Evolutionary conservation across 2,888 invertebrate genomes (phyloP).

Genomic region (Heliconius aoede): DNA sequence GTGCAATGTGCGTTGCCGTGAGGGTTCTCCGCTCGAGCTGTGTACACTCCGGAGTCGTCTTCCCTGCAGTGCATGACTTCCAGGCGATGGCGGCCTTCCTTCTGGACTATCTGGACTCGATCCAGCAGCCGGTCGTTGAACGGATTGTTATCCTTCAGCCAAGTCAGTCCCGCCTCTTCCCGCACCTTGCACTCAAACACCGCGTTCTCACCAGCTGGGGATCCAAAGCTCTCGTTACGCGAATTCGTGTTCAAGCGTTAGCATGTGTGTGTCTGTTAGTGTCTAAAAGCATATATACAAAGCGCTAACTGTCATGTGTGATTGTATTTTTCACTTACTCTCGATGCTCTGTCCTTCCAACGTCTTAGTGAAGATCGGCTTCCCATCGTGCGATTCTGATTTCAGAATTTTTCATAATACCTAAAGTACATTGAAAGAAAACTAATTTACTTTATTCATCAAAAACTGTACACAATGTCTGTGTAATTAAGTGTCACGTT

Average conservation of each 20-base stretch:
- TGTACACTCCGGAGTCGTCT: constrained; percentile 94
- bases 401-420: too few relatives aligned
- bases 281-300: constrained; percentile 80
- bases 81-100: constrained; percentile 86
- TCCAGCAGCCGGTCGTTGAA: constrained; percentile 90
- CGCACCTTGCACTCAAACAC: constrained; percentile 90
- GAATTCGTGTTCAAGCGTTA: constrained; percentile 76
- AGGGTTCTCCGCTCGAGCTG: constrained; percentile 92
- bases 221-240: constrained; percentile 64
- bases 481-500: too few relatives aligned
- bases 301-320: constrained; percentile 70
- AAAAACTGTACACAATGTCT: too few relatives aligned
- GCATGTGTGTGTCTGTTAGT: constrained; percentile 73
- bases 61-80: constrained; percentile 89
- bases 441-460: too few relatives aligned
- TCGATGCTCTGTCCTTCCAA: constrained; percentile 90
- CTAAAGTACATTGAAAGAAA: too few relatives aligned
- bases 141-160: constrained; percentile 95
- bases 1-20: constrained; percentile 93
- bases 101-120: constrained; percentile 85
- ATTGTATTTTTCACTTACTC: constrained; percentile 85
- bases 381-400: constrained; percentile 80
- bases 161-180: constrained; percentile 86
- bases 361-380: constrained; percentile 88
- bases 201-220: constrained; percentile 92